Evolutionary conservation across 1,140 invertebrate species (phyloP).

Genomic region (Bombus fervidus): DNA sequence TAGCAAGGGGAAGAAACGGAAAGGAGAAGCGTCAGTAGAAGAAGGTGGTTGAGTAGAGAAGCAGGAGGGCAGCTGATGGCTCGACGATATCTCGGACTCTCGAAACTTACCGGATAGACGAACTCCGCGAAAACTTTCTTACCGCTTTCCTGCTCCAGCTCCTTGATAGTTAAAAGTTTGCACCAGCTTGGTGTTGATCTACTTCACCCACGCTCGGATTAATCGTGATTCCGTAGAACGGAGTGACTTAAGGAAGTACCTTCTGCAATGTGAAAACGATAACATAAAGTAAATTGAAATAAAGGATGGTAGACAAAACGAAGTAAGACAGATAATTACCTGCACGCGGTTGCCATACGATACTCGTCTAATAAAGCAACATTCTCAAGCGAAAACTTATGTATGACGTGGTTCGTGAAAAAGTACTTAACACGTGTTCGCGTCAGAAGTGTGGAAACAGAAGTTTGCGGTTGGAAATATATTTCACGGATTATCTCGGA

Average conservation of each 20-base stretch:
- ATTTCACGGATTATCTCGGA: too few relatives aligned
- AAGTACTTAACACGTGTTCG: too few relatives aligned
- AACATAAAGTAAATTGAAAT: conserved; percentile 64
- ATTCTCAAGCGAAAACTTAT: neutral
- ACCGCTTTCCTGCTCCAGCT: conserved; percentile 62
- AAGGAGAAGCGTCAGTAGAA: neutral
- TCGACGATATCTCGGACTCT: conserved; percentile 73
- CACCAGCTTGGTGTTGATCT: conserved; percentile 62
- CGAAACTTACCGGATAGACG: conserved; percentile 64
- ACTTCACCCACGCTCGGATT: conserved; percentile 65
- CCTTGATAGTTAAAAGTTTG: conserved; percentile 68
- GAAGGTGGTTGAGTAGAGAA: neutral
- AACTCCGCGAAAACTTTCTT: conserved; percentile 64
- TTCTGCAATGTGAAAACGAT: conserved; percentile 61
- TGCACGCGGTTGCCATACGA: conserved; percentile 19
- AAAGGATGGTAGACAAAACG: conserved; percentile 23
- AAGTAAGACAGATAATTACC: conserved; percentile 39
- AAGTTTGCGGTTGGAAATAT: too few relatives aligned
- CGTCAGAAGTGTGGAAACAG: too few relatives aligned
- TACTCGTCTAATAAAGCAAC: conserved; percentile 20
- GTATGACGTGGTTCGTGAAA: too few relatives aligned
- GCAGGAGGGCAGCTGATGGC: conserved; percentile 63
- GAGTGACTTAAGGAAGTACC: conserved; percentile 61
- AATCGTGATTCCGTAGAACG: conserved; percentile 66
- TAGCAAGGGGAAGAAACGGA: neutral